Evolutionary conservation across 2,888 invertebrate species (phyloP).

Genomic region (Eupelmus urozonus): DNA sequence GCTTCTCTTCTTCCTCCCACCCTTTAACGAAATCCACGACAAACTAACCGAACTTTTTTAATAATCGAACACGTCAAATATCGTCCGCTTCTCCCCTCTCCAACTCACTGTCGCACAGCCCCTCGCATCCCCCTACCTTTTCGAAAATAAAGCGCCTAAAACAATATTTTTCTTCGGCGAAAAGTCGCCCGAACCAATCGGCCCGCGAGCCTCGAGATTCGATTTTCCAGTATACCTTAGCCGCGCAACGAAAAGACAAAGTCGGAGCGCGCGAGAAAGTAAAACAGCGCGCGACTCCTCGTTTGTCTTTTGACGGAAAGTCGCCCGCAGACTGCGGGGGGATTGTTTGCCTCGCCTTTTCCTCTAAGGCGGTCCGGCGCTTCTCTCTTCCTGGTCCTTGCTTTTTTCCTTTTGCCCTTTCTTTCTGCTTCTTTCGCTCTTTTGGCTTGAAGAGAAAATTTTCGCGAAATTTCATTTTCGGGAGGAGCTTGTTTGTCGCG

Average conservation of each 20-base stretch:
- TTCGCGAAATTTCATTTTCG: constrained; percentile 47
- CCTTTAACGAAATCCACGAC: constrained; percentile 6
- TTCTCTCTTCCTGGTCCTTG: neutral
- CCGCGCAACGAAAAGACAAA: constrained; percentile 50
- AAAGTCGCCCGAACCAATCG: constrained; percentile 50
- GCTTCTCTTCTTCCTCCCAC: no score
- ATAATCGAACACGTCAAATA: constrained; percentile 55
- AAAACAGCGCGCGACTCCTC: constrained; percentile 48
- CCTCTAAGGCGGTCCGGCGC: no score
- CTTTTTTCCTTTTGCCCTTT: neutral
- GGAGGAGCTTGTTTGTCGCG: constrained; percentile 28
- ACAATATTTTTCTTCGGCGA: constrained; percentile 56
- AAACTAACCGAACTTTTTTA: constrained; percentile 44
- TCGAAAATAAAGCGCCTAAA: constrained; percentile 54
- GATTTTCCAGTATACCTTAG: constrained; percentile 21
- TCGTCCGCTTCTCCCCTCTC: constrained; percentile 20
- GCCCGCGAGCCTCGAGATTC: constrained; percentile 32
- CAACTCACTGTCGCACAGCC: neutral
- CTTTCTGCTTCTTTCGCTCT: neutral
- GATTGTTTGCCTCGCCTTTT: constrained; percentile 46
- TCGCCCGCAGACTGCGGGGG: neutral
- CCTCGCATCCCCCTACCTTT: neutral
- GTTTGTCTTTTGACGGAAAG: constrained; percentile 55
- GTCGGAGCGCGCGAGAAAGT: constrained; percentile 50
- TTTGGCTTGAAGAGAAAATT: neutral